phyloP scores from a whole-genome alignment of 92 coral and sea anemone genomes.

The Palythoa heliodiscus region DNA sequence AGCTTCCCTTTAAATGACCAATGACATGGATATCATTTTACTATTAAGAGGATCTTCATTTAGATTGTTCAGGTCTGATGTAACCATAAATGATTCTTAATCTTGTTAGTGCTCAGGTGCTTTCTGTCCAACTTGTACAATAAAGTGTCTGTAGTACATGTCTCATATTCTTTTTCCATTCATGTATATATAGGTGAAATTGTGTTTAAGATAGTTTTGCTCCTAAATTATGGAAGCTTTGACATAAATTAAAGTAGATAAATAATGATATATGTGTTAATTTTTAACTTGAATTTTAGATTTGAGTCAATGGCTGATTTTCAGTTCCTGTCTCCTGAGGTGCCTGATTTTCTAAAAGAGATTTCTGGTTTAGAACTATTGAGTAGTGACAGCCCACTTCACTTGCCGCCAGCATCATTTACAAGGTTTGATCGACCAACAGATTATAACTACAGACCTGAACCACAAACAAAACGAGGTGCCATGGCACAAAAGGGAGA shows the following conservation, averaged over 20 bases:
- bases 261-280: not conserved
- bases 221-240: too few species aligned
- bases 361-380: conserved; percentile 71
- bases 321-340: conserved; percentile 79
- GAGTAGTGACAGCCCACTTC: conserved; percentile 63
- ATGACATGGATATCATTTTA: too few species aligned
- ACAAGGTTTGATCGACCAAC: conserved; percentile 77
- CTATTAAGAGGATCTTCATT: too few species aligned
- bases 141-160: too few species aligned
- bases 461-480: conserved; percentile 47
- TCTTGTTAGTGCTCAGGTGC: too few species aligned
- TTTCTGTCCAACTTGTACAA: too few species aligned
- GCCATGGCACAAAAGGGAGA: conserved; percentile 38
- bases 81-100: too few species aligned
- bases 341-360: conserved; percentile 68
- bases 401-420: conserved; percentile 86
- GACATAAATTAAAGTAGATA: not conserved
- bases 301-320: conserved; percentile 86
- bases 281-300: conserved; percentile 43
- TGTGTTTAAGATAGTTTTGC: too few species aligned
- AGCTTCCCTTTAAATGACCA: too few species aligned
- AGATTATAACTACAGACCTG: conserved; percentile 70
- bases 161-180: too few species aligned
- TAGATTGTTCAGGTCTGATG: too few species aligned
- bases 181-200: too few species aligned